A percentile compares a stretch with the other conserved stretches of the same genome.
Evolutionary conservation across 2,797 vertebrate genomes (phyloP).

Genomic region (Manis javanica): DNA sequence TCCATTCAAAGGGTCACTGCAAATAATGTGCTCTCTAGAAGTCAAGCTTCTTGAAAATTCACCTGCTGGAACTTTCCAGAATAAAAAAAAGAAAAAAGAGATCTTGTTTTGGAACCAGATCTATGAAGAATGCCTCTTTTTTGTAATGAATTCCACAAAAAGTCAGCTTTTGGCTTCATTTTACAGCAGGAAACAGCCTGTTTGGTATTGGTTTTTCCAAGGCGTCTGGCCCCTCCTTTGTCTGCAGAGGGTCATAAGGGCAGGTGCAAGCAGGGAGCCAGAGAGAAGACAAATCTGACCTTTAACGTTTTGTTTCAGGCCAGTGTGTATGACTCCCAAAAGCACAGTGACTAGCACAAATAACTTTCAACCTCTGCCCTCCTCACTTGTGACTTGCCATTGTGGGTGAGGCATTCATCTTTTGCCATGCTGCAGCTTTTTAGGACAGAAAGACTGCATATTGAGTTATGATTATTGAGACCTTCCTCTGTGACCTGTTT

Average conservation of each 20-base stretch:
- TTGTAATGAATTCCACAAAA: constrained; percentile 40
- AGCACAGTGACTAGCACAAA: constrained; percentile 76
- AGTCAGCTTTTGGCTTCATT: background rate
- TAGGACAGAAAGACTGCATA: constrained; percentile 26
- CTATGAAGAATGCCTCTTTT: background rate
- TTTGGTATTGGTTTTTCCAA: constrained; percentile 55
- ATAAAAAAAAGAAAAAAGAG: too few species aligned
- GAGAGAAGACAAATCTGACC: constrained; percentile 61
- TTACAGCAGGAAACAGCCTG: constrained; percentile 43
- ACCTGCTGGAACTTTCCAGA: background rate
- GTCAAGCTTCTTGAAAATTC: background rate
- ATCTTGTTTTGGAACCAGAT: background rate
- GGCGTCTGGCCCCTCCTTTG: constrained; percentile 35
- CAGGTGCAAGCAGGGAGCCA: constrained; percentile 71
- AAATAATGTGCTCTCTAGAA: background rate
- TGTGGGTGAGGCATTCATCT: constrained; percentile 74
- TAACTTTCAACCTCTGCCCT: constrained; percentile 79
- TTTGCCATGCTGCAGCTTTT: constrained; percentile 55
- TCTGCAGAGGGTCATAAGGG: constrained; percentile 5
- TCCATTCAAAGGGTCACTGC: background rate
- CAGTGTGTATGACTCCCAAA: constrained; percentile 35
- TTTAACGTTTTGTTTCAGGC: constrained; percentile 78
- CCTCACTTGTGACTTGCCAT: constrained; percentile 62
- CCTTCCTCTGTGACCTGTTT: constrained; percentile 39
- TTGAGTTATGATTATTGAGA: constrained; percentile 33